These are phyloP conservation scores for Fissipunctia ypsillon DNA, from an alignment of 2,888 invertebrate genomes.

Conservation along the genomic window DNA sequence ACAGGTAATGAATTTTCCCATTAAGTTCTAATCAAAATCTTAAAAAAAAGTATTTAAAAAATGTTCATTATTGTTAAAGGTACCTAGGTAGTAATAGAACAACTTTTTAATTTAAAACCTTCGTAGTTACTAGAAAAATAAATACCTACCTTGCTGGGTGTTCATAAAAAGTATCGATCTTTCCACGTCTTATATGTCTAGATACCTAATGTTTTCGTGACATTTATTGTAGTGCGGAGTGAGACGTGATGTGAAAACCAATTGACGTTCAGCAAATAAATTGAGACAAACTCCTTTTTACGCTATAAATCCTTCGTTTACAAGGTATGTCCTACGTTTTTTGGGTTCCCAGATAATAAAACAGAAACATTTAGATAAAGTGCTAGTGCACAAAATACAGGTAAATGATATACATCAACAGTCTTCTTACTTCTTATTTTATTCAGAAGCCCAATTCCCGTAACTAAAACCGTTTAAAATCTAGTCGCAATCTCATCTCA, in stretches of 20 bases:
- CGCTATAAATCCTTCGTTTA: conserved; percentile 32
- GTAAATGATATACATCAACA: too few species aligned
- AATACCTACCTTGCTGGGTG: background rate
- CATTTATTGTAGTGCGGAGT: conserved; percentile 18
- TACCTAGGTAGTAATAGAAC: background rate
- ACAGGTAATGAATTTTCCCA: too few species aligned
- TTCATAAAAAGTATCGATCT: background rate
- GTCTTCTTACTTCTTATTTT: too few species aligned
- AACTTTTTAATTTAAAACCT: background rate
- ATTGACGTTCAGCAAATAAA: conserved; percentile 27
- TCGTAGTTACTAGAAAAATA: background rate
- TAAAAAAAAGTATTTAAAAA: too few species aligned
- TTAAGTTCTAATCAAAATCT: too few species aligned
- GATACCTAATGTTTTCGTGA: background rate
- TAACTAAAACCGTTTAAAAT: too few species aligned
- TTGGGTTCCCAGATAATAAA: background rate
- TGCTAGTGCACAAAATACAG: too few species aligned
- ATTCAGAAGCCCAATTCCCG: too few species aligned
- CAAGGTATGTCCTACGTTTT: background rate
- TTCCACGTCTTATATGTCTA: background rate
- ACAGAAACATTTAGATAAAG: too few species aligned
- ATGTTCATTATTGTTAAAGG: background rate
- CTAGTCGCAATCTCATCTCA: too few species aligned
- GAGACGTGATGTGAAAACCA: conserved; percentile 27
- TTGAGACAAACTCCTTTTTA: conserved; percentile 25